phyloP scores from a whole-genome alignment of 2,797 vertebrate species.

The Lepidocolaptes lacrymiger region DNA sequence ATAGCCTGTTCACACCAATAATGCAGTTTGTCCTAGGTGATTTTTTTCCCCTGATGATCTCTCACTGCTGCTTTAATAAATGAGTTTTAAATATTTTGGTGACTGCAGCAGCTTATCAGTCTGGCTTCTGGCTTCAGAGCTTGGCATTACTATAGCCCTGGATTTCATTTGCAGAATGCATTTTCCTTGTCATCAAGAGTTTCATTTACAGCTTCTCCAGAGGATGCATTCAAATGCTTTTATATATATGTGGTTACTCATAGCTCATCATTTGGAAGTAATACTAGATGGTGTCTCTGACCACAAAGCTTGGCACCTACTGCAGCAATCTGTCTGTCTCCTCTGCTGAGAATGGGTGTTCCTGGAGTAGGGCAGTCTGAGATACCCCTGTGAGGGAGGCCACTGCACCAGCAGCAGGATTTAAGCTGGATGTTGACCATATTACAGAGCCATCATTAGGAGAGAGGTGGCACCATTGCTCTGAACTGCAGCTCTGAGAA shows the following conservation, averaged over 20 bases:
- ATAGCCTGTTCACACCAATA: background rate
- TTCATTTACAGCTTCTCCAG: background rate
- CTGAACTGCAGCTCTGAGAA: constrained; percentile 4
- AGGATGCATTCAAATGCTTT: background rate
- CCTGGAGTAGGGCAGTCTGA: background rate
- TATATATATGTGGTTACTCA: background rate
- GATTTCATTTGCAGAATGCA: background rate
- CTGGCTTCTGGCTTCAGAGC: background rate
- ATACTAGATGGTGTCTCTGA: background rate
- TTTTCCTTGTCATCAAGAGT: background rate
- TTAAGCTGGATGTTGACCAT: background rate
- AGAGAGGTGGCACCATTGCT: constrained; percentile 12
- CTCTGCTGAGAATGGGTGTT: background rate
- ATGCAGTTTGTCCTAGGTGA: background rate
- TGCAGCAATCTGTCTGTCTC: background rate
- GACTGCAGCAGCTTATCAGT: background rate
- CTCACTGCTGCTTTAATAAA: background rate
- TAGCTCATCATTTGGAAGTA: background rate
- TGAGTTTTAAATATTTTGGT: background rate
- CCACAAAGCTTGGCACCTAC: background rate
- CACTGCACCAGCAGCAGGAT: background rate
- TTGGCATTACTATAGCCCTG: background rate
- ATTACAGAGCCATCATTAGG: background rate
- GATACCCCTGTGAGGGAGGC: background rate
- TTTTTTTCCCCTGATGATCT: background rate